Conservation (phyloP, 2,113 vertebrate species). For the Hippoglossus stenolepis region DNA sequence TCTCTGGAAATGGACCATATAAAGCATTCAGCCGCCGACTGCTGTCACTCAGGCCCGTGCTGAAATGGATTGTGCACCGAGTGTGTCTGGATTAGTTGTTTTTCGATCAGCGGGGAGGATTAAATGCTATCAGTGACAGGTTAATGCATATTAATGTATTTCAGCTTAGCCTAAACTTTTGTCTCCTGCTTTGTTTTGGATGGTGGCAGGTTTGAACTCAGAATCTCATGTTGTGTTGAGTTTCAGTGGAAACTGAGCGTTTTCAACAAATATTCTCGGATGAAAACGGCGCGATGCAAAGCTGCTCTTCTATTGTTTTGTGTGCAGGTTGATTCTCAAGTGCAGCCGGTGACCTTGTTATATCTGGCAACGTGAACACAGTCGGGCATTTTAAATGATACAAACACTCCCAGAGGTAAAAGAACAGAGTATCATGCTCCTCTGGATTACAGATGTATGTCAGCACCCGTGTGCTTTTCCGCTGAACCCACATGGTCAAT, state of each 20-base stretch:
- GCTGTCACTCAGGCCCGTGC: conserved; percentile 52
- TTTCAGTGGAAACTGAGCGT: background rate
- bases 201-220: background rate
- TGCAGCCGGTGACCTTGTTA: conserved; percentile 39
- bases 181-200: conserved; percentile 35
- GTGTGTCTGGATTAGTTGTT: conserved; percentile 51
- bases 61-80: conserved; percentile 38
- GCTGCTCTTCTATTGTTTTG: background rate
- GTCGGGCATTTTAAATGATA: conserved; percentile 29
- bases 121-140: conserved; percentile 48
- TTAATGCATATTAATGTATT: conserved; percentile 58
- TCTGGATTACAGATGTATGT: conserved; percentile 65
- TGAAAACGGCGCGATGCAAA: background rate
- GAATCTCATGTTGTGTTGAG: background rate
- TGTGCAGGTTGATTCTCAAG: conserved; percentile 16
- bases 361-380: conserved; percentile 22
- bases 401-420: conserved; percentile 31
- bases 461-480: conserved; percentile 47
- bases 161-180: conserved; percentile 31
- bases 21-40: conserved; percentile 38
- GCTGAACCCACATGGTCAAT: conserved; percentile 66
- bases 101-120: conserved; percentile 61
- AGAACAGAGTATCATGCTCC: conserved; percentile 45
- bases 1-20: conserved; percentile 22
- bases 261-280: background rate